These are phyloP conservation scores for Julus scandinavius DNA, from an alignment of 2,888 invertebrate genomes.

Conservation along the genomic window DNA sequence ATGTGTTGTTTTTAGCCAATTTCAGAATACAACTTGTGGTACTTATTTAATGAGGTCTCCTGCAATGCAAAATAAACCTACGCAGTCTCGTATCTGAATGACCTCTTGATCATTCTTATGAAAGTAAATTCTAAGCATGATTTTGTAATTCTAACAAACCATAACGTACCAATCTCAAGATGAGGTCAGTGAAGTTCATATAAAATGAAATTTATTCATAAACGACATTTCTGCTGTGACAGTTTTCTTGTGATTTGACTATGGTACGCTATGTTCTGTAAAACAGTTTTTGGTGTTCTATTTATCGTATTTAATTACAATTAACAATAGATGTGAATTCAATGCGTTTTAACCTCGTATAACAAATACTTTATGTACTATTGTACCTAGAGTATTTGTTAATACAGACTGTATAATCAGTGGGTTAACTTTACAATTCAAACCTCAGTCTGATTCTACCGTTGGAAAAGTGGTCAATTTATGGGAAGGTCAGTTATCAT, in stretches of 20 bases:
- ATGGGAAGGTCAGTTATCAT: neutral
- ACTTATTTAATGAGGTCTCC: constrained; percentile 29
- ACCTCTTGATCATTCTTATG: neutral
- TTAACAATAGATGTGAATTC: neutral
- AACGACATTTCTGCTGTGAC: neutral
- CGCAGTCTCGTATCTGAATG: neutral
- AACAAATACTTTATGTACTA: neutral
- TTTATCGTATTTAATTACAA: neutral
- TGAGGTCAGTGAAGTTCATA: neutral
- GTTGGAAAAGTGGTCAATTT: neutral
- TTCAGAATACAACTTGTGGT: neutral
- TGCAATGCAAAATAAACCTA: neutral
- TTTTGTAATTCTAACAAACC: neutral
- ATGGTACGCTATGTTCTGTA: neutral
- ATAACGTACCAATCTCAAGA: neutral
- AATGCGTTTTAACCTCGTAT: neutral
- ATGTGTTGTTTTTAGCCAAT: neutral
- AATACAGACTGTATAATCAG: neutral
- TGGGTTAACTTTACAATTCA: neutral
- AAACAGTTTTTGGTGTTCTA: neutral
- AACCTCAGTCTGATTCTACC: neutral
- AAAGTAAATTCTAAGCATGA: constrained; percentile 25
- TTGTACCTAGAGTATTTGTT: neutral
- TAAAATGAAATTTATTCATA: neutral
- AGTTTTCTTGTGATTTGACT: neutral